Percentiles rank a stretch among this genome's conserved stretches.
Conservation (phyloP, 2,113 vertebrate species). For the Peromyscus maniculatus region DNA sequence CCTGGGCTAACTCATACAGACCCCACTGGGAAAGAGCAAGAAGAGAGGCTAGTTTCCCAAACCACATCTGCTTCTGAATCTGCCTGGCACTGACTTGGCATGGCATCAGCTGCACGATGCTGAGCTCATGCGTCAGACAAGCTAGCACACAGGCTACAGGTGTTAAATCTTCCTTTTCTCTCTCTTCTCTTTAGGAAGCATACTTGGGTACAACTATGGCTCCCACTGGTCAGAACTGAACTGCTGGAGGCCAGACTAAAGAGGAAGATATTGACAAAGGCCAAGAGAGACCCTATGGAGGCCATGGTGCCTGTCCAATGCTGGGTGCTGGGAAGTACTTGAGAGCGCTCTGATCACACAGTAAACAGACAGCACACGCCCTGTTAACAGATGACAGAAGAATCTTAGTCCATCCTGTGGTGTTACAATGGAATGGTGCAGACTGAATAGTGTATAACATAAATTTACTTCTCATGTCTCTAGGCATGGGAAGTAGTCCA, state of each 20-base stretch:
- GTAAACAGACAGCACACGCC: neutral
- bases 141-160: too few relatives aligned
- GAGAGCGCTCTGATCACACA: neutral
- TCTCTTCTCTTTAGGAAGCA: neutral
- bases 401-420: neutral
- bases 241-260: neutral
- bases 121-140: neutral
- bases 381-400: neutral
- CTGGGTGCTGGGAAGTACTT: rapidly evolving
- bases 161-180: neutral
- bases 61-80: too few relatives aligned
- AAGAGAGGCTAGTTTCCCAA: neutral
- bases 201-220: too few relatives aligned
- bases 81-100: neutral
- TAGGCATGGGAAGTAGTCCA: neutral
- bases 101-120: too few relatives aligned
- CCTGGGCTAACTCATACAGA: neutral
- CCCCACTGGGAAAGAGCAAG: neutral
- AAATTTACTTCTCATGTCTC: neutral
- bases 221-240: neutral
- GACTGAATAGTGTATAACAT: neutral
- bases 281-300: neutral
- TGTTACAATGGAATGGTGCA: neutral
- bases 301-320: neutral
- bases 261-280: neutral